Evolutionary conservation across 2,113 vertebrate genomes (phyloP).

Genomic region (Myodes glareolus): DNA sequence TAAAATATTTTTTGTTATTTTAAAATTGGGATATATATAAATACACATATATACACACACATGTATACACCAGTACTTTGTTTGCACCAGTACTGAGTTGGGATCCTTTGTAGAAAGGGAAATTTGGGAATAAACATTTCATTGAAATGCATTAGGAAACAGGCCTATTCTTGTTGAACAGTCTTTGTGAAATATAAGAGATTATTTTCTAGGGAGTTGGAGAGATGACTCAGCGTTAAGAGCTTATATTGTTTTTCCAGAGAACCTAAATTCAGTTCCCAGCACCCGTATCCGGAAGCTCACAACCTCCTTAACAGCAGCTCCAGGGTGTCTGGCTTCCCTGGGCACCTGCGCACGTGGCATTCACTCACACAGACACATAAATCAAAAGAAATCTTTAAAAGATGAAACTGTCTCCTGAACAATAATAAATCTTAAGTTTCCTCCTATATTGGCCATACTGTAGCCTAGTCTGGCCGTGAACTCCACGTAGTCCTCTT

Average conservation of each 20-base stretch:
- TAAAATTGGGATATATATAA: background rate
- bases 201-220: background rate
- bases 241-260: background rate
- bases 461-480: background rate
- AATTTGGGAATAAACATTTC: background rate
- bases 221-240: background rate
- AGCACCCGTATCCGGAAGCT: background rate
- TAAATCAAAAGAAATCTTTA: background rate
- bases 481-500: background rate
- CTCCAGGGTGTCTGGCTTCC: background rate
- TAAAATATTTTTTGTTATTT: background rate
- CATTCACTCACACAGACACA: background rate
- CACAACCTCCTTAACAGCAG: background rate
- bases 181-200: slow-evolving; percentile 2
- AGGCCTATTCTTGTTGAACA: background rate
- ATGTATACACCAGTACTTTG: background rate
- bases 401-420: background rate
- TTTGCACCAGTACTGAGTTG: background rate
- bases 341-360: background rate
- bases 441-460: slow-evolving; percentile 27
- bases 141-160: background rate
- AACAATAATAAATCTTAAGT: background rate
- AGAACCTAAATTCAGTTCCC: background rate
- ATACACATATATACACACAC: background rate
- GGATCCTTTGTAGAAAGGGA: background rate